A percentile compares a stretch with the other conserved stretches of the same genome.
Evolutionary conservation across 2,888 invertebrate genomes (phyloP).

Genomic region (Hypselothyrea guttata): DNA sequence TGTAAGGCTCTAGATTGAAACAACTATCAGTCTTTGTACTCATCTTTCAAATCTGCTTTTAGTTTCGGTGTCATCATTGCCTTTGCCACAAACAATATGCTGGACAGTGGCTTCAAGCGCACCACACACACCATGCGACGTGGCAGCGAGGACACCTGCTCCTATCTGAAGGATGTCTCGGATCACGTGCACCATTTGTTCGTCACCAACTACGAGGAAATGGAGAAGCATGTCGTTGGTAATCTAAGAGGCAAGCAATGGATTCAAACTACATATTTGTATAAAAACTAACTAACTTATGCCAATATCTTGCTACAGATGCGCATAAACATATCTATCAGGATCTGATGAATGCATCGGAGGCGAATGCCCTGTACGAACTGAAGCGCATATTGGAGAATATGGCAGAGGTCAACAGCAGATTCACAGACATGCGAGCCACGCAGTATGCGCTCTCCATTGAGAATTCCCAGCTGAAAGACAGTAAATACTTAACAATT

Average conservation of each 20-base stretch:
- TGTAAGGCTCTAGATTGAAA: conserved; percentile 26
- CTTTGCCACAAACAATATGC: conserved; percentile 93
- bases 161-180: conserved; percentile 88
- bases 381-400: conserved; percentile 88
- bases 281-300: background rate
- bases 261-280: too few species aligned
- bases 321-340: conserved; percentile 86
- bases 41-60: background rate
- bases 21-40: accelerated
- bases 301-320: conserved; percentile 54
- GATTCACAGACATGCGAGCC: conserved; percentile 86
- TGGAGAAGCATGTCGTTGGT: conserved; percentile 86
- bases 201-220: conserved; percentile 88
- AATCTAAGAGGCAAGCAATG: conserved; percentile 86
- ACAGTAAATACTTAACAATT: conserved; percentile 85
- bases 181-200: conserved; percentile 88
- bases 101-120: conserved; percentile 88
- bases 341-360: conserved; percentile 88
- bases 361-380: conserved; percentile 89
- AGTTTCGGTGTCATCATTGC: conserved; percentile 97
- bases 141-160: conserved; percentile 86
- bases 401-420: conserved; percentile 86
- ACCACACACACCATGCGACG: conserved; percentile 85
- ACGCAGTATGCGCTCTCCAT: conserved; percentile 87
- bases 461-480: conserved; percentile 88